phyloP scores from a whole-genome alignment of 2,113 vertebrate genomes.

The Cyprinodon variegatus region DNA sequence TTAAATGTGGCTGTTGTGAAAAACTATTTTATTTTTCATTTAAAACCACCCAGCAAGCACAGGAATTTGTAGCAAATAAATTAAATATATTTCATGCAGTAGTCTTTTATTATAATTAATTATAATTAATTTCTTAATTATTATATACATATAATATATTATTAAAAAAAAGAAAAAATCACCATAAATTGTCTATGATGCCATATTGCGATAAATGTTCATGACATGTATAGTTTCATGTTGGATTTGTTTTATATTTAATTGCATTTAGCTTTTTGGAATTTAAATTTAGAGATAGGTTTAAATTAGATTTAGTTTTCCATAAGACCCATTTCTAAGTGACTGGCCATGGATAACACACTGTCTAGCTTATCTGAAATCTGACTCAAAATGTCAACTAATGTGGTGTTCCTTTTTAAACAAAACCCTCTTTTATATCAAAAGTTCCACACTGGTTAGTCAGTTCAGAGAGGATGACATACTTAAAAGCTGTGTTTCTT shows the following conservation, averaged over 20 bases:
- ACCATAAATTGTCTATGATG: too few species aligned
- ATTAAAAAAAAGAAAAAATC: too few species aligned
- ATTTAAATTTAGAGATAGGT: too few species aligned
- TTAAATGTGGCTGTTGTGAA: too few species aligned
- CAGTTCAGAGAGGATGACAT: neutral
- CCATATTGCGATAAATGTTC: too few species aligned
- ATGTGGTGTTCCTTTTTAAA: conserved; percentile 1
- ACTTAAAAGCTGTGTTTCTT: neutral
- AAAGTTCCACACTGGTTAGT: neutral
- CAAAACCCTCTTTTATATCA: neutral
- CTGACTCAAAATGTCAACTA: neutral
- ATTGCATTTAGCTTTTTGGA: neutral
- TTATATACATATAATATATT: too few species aligned
- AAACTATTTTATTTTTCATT: too few species aligned
- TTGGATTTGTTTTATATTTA: neutral
- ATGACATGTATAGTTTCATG: neutral
- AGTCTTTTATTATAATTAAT: too few species aligned
- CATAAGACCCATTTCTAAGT: neutral
- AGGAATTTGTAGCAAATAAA: too few species aligned
- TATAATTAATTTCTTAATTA: too few species aligned
- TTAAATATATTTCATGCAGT: too few species aligned
- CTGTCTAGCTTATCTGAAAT: conserved; percentile 1
- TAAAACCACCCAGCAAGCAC: too few species aligned
- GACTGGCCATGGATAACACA: neutral
- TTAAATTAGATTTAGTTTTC: neutral